Evolutionary conservation across 2,797 vertebrate species (phyloP), one percentile per base, ranked within the genome.

Genomic region (Eremophila alpestris): DNA sequence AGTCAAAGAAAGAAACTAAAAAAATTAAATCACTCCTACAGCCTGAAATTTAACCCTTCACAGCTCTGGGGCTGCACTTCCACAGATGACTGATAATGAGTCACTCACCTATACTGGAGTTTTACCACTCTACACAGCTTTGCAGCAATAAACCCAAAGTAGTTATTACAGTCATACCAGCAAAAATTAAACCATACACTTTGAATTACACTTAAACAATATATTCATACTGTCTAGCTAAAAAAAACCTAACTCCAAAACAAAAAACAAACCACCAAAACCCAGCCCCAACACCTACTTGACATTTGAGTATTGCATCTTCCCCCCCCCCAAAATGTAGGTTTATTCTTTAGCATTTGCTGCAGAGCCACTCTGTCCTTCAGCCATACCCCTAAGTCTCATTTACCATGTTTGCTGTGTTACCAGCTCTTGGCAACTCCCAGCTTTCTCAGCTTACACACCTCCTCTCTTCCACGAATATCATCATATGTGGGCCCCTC

Each of bases 301-400:
- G 15, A 54, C 5, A 2, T 58, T 32, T 13, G 7, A 48, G 27
- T 36, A 17, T 43, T 59, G 23, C 5, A 27, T 26, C 30, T 51
- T 58, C 41, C 27, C 67, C 27, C 27, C 13, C 13, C 38, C 6
- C 11, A 40, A 93, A 63, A 67, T 0, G 1, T 5, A 67, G 21
- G 26, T 56, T 89, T 65, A 36, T 34, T 27, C 17, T 63, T 86
- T 59, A 32, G 18, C 41, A 9, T 52, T 58, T 70, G 22, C 36
- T 77, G 38, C 36, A 52, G 30, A 89, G 32, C 34, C 5, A 2
- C 45, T 74, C 36, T 26, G 2, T 32, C 36, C 41, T 83, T 68
- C 46, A 94, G 49, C 43, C 9, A 4, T 29, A 46, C 22, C 2
- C 0, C 0, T 7, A 62, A 43, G 9, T 17, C 7, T 52, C 34